These are phyloP conservation scores for Brachionus plicatilis DNA, from an alignment of 1,140 invertebrate genomes.

Conservation along the genomic window DNA sequence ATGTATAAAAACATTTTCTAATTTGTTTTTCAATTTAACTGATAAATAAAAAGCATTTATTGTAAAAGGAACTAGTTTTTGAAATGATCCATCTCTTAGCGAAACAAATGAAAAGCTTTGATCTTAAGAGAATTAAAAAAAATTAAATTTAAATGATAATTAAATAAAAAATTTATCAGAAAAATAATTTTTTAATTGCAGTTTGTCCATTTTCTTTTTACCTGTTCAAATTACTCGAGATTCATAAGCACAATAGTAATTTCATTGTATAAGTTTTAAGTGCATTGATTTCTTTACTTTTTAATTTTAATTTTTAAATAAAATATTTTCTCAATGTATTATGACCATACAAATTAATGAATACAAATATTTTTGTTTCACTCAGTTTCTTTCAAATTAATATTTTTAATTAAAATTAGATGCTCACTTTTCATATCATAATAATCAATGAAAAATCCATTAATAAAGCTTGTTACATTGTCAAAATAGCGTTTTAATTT, in stretches of 20 bases:
- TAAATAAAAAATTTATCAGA: neutral
- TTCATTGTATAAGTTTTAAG: too few relatives aligned
- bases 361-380: too few relatives aligned
- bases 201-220: too few relatives aligned
- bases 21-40: neutral
- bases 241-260: too few relatives aligned
- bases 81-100: slow-evolving; percentile 4
- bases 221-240: too few relatives aligned
- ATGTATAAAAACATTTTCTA: neutral
- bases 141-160: neutral
- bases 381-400: too few relatives aligned
- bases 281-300: too few relatives aligned
- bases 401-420: too few relatives aligned
- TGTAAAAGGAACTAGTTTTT: neutral
- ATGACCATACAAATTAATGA: too few relatives aligned
- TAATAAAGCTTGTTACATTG: neutral
- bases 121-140: neutral
- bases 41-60: neutral
- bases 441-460: slow-evolving; percentile 23
- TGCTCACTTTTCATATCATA: neutral
- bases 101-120: neutral
- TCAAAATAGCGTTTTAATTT: neutral
- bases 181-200: neutral
- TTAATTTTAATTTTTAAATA: too few relatives aligned
- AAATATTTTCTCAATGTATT: too few relatives aligned